Evolutionary conservation across 2,797 vertebrate genomes (phyloP).

Genomic region (Microctenopoma lineatum): DNA sequence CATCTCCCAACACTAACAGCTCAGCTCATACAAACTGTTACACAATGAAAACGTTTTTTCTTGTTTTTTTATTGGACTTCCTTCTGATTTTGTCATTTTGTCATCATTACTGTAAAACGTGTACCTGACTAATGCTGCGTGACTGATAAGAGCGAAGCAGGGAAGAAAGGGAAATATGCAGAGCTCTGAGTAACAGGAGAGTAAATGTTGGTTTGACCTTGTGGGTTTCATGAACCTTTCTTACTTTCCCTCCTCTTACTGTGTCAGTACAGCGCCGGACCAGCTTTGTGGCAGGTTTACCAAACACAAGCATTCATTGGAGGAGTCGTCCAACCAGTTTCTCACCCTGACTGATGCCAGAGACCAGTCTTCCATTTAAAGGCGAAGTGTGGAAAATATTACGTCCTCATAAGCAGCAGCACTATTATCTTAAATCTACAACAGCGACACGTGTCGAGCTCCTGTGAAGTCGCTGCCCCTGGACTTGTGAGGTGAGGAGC

Average conservation of each 20-base stretch:
- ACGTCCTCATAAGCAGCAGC: neutral
- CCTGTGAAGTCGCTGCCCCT: neutral
- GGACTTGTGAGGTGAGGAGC: neutral
- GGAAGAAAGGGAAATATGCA: constrained; percentile 22
- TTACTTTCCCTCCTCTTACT: neutral
- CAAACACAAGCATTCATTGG: constrained; percentile 45
- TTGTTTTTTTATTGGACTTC: constrained; percentile 2
- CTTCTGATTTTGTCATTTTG: constrained; percentile 4
- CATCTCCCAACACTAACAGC: neutral
- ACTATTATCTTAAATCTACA: neutral
- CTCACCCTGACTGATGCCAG: constrained; percentile 1
- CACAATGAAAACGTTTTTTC: neutral
- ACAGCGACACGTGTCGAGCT: accelerated
- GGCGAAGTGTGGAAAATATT: constrained; percentile 3
- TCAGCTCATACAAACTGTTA: too few species aligned
- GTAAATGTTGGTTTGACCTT: constrained; percentile 66
- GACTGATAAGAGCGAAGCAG: constrained; percentile 40
- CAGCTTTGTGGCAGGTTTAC: constrained; percentile 33
- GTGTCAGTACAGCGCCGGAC: neutral
- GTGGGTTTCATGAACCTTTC: constrained; percentile 23
- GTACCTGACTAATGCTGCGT: neutral
- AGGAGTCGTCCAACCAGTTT: constrained; percentile 70
- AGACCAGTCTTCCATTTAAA: constrained; percentile 1
- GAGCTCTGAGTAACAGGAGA: neutral
- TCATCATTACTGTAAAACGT: constrained; percentile 29